Base-by-base conservation (phyloP, 1,140 invertebrate species). In the Drosophila kurseongensis region DNA sequence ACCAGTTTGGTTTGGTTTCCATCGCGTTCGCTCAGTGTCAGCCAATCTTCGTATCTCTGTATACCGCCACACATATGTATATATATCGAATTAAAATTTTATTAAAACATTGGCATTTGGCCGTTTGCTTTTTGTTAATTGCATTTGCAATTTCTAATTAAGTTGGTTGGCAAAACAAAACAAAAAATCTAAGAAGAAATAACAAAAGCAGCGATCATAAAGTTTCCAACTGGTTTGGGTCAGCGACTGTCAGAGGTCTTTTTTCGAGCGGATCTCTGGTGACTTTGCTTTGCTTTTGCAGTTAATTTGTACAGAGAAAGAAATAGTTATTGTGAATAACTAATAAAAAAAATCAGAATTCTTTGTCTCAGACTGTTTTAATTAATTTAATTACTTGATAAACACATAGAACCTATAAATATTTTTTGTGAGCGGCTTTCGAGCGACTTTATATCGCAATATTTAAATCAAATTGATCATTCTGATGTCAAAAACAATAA, bases 111-210 rank as follows among this genome's bases (percentile, higher is more conserved):
- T 83, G 63, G 65, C 65, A 58, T 71, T 71, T 75, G 50, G 36
- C 50, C 55, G 55, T 63, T 78, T 71, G 68, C 42, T 18, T 74
- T 65, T 75, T 73, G 75, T 88, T 88, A 88, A 86, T 86, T 83
- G 67, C 84, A 76, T 88, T 88, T 80, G 84, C 83, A 89, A 88
- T 88, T 88, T 88, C 83, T 88, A 88, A 86, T 86, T 86, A 88
- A 88, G 75, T 66, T 75, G 41, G 68, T 67, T 50, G 38, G 60
- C 80, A 79, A 75, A 75, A 83, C 51, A 18, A 51, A 83, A 56
- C 14, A 51, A 55, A 40, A 60, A 51, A 40, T 3, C 16, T n/a
- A n/a, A 45, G 32, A 51, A 40, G 18, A 41, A 54, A 72, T 50
- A 47, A 80, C 27, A 41, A 65, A 66, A 9, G 48, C 55, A 18